phyloP scores from a whole-genome alignment of 2,113 vertebrate genomes.

The Typhlomys cinereus region DNA sequence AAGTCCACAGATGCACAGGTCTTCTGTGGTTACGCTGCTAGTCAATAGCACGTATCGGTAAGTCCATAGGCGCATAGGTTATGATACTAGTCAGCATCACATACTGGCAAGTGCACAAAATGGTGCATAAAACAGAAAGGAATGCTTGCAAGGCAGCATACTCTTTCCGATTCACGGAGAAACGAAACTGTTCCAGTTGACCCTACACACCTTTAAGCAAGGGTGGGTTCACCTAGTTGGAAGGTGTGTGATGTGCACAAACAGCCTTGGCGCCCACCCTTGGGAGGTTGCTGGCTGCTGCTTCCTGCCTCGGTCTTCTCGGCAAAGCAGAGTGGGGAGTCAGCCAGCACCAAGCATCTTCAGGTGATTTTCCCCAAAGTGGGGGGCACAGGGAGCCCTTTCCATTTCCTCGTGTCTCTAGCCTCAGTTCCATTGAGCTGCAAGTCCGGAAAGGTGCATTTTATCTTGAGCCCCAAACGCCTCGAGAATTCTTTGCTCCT shows the following conservation, averaged over 20 bases:
- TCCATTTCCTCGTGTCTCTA: slow-evolving; percentile 76
- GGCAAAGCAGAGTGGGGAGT: background rate
- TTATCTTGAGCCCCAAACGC: slow-evolving; percentile 84
- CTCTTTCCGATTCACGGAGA: background rate
- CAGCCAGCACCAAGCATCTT: slow-evolving; percentile 82
- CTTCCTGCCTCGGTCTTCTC: background rate
- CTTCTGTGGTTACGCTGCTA: too few relatives aligned
- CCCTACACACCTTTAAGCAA: background rate
- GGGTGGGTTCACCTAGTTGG: background rate
- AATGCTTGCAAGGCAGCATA: background rate
- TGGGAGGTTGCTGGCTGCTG: background rate
- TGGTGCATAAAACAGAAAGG: background rate
- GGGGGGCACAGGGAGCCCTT: slow-evolving; percentile 75
- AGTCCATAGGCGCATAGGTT: too few relatives aligned
- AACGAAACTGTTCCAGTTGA: background rate
- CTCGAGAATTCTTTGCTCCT: slow-evolving; percentile 81
- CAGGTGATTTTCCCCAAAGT: slow-evolving; percentile 40
- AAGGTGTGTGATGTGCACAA: slow-evolving; percentile 10
- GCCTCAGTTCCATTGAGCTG: slow-evolving; percentile 81
- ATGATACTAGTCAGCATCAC: background rate
- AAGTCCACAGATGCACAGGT: too few relatives aligned
- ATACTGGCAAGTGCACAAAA: background rate
- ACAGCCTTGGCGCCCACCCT: background rate
- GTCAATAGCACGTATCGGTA: too few relatives aligned
- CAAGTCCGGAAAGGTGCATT: slow-evolving; percentile 82